Evolutionary conservation across 2,797 vertebrate species (phyloP).

Genomic region (Eulemur coronatus): DNA sequence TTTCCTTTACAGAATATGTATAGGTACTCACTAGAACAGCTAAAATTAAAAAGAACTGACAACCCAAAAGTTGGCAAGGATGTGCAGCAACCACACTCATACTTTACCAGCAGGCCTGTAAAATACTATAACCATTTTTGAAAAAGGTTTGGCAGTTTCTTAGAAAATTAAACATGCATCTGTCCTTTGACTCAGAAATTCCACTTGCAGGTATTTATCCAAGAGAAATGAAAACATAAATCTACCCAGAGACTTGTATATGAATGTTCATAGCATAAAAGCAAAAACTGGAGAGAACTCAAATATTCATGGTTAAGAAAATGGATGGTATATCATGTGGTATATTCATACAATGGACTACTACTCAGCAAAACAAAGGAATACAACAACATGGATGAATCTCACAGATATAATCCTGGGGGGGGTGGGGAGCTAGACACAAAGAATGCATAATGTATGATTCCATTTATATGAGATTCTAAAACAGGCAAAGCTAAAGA

Average conservation of each 20-base stretch:
- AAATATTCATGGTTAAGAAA: neutral
- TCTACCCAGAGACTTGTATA: neutral
- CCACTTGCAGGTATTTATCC: neutral
- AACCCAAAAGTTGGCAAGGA: neutral
- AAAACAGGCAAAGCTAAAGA: neutral
- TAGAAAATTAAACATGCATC: neutral
- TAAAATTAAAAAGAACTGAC: neutral
- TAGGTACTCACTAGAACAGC: neutral
- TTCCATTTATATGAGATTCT: neutral
- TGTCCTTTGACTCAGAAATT: neutral
- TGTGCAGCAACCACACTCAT: neutral
- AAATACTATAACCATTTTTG: slow-evolving; percentile 7
- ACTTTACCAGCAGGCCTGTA: neutral
- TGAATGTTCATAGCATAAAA: neutral
- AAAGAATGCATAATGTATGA: neutral
- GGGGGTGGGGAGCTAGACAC: neutral
- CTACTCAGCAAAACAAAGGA: neutral
- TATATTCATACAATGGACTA: neutral
- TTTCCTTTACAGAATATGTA: neutral
- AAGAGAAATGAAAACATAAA: slow-evolving; percentile 15
- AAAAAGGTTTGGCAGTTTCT: neutral
- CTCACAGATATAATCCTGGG: neutral
- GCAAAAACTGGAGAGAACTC: neutral
- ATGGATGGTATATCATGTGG: neutral
- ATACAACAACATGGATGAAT: neutral